A percentile compares a stretch with the other conserved stretches of the same genome.
Evolutionary conservation across 1,140 invertebrate genomes (phyloP).

Genomic region (Drosophila azteca): DNA sequence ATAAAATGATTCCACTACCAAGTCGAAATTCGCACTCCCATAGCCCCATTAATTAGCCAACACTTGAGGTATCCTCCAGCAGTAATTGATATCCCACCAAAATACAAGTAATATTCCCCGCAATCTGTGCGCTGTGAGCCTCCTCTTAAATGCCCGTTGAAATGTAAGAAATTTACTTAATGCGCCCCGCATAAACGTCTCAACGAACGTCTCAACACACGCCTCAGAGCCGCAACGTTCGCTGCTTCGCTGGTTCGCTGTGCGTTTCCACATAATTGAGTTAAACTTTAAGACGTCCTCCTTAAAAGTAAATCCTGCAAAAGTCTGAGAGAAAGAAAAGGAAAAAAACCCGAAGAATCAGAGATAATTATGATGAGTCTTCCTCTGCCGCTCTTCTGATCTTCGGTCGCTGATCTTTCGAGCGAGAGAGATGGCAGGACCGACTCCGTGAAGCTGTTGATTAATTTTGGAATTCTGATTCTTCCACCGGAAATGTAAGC

Average conservation of each 20-base stretch:
- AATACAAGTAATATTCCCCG: slow-evolving; percentile 4
- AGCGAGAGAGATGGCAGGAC: slow-evolving; percentile 30
- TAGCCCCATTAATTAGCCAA: slow-evolving; percentile 29
- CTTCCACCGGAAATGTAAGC: slow-evolving; percentile 74
- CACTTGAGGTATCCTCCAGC: slow-evolving; percentile 5
- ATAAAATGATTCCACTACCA: background rate
- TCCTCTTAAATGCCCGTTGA: slow-evolving; percentile 11
- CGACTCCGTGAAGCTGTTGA: slow-evolving; percentile 71
- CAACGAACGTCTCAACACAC: background rate
- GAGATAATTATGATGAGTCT: slow-evolving; percentile 73
- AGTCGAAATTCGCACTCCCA: slow-evolving; percentile 6
- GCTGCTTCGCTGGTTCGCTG: background rate
- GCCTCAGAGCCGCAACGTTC: background rate
- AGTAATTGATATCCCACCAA: slow-evolving; percentile 37
- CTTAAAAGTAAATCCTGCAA: slow-evolving; percentile 56
- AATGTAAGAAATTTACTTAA: slow-evolving; percentile 30
- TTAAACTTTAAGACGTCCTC: slow-evolving; percentile 44
- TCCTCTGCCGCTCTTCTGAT: slow-evolving; percentile 24
- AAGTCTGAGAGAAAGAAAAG: slow-evolving; percentile 13
- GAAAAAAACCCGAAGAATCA: slow-evolving; percentile 23
- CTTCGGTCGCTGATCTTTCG: slow-evolving; percentile 49
- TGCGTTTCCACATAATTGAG: slow-evolving; percentile 51
- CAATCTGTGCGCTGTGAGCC: slow-evolving; percentile 7
- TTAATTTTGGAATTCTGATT: slow-evolving; percentile 74
- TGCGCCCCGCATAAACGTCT: slow-evolving; percentile 21